Conservation (phyloP, 2,888 invertebrate genomes). For the Nasonovia ribisnigri region DNA sequence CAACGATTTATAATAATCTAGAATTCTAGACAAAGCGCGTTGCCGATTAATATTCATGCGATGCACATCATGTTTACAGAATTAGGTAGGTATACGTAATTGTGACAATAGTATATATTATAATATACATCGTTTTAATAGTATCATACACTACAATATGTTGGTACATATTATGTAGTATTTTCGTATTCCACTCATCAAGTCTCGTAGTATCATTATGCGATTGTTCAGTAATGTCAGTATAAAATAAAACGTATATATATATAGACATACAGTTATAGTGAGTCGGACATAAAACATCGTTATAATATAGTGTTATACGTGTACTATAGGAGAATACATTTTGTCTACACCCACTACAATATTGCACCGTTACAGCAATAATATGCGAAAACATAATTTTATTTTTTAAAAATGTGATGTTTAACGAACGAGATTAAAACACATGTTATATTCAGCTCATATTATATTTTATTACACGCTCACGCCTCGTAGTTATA, state of each 20-base stretch:
- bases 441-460: not conserved
- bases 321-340: not conserved
- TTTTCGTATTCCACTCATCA: constrained; percentile 16
- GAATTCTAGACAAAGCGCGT: not conserved
- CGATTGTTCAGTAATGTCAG: not conserved
- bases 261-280: not conserved
- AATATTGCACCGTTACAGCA: not conserved
- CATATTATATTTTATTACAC: not conserved
- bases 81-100: not conserved
- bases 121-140: not conserved
- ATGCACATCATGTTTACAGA: not conserved
- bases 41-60: not conserved
- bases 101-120: not conserved
- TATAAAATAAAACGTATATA: not conserved
- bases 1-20: not conserved
- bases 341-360: not conserved
- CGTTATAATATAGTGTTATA: constrained; percentile 6
- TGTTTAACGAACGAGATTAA: not conserved
- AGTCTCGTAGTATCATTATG: not conserved
- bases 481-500: not conserved
- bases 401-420: not conserved
- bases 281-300: not conserved
- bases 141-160: not conserved
- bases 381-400: not conserved
- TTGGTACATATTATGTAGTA: not conserved